phyloP scores from a whole-genome alignment of 2,888 invertebrate species.

The Eupithecia subumbrata region DNA sequence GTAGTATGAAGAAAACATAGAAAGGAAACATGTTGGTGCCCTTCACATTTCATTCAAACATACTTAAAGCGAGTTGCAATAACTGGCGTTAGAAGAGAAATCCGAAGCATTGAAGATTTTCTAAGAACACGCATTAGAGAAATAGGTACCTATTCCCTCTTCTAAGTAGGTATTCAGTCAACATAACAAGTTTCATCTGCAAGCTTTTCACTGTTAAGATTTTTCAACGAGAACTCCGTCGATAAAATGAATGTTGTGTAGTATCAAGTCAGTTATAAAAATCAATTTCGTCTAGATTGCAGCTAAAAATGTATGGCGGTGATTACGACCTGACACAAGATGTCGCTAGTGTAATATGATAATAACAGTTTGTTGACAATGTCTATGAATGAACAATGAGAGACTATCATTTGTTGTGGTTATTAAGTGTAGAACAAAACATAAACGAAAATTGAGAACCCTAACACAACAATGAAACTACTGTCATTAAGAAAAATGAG shows the following conservation, averaged over 20 bases:
- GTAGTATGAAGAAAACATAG: background rate
- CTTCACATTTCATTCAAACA: background rate
- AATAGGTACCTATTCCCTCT: background rate
- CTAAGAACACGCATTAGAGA: background rate
- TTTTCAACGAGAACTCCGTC: no score
- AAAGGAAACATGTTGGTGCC: background rate
- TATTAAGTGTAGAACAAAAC: background rate
- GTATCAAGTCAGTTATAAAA: no score
- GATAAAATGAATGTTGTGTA: no score
- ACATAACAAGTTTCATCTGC: background rate
- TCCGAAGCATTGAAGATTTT: background rate
- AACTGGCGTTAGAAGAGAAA: background rate
- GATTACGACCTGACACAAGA: background rate
- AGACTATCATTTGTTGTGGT: background rate
- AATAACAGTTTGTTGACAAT: background rate
- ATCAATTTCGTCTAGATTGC: background rate
- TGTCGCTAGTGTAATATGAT: background rate
- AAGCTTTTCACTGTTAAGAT: background rate
- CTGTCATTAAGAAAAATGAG: background rate
- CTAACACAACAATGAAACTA: background rate
- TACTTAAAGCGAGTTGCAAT: background rate
- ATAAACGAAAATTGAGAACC: background rate
- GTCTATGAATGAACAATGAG: background rate
- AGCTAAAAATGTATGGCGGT: background rate
- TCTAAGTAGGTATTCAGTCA: background rate